A percentile compares a stretch with the other conserved stretches of the same genome.
phyloP scores from a whole-genome alignment of 2,113 vertebrate species.

The Mesoclemmys tuberculata region DNA sequence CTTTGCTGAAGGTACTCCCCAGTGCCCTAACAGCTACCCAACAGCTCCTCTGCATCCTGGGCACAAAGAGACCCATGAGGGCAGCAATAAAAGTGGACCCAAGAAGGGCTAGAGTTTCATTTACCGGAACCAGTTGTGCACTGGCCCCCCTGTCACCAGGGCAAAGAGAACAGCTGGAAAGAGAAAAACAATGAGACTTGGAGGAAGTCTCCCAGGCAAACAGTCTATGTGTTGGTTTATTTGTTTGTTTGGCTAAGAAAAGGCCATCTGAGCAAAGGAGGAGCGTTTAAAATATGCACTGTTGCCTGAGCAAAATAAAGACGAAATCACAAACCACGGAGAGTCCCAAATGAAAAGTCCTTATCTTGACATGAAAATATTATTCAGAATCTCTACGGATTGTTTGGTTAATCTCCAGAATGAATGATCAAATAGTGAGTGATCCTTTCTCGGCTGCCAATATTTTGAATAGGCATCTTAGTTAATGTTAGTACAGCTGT shows the following conservation, averaged over 20 bases:
- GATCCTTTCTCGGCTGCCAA: conserved; percentile 64
- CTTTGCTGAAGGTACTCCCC: background rate
- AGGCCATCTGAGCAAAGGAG: background rate
- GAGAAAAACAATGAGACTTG: conserved; percentile 27
- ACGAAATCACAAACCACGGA: conserved; percentile 31
- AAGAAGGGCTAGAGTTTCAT: background rate
- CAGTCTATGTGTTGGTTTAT: background rate
- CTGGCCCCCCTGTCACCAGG: conserved; percentile 2
- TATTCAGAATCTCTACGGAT: conserved; percentile 58
- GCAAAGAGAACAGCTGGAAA: conserved; percentile 39
- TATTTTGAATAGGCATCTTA: conserved; percentile 76
- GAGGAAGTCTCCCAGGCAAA: background rate
- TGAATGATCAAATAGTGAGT: conserved; percentile 66
- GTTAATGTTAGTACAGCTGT: conserved; percentile 79
- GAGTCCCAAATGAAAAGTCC: conserved; percentile 1
- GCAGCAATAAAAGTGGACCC: background rate
- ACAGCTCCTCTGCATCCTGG: background rate
- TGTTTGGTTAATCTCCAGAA: conserved; percentile 67
- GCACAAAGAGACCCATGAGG: background rate
- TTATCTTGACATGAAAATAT: conserved; percentile 69
- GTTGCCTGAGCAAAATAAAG: conserved; percentile 31
- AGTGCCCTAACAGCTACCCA: fast-evolving
- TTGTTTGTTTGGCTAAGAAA: conserved; percentile 25
- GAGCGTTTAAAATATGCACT: conserved; percentile 11
- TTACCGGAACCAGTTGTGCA: conserved; percentile 19